These are phyloP conservation scores for Piaya cayana DNA, from an alignment of 2,113 vertebrate genomes.

Conservation along the genomic window DNA sequence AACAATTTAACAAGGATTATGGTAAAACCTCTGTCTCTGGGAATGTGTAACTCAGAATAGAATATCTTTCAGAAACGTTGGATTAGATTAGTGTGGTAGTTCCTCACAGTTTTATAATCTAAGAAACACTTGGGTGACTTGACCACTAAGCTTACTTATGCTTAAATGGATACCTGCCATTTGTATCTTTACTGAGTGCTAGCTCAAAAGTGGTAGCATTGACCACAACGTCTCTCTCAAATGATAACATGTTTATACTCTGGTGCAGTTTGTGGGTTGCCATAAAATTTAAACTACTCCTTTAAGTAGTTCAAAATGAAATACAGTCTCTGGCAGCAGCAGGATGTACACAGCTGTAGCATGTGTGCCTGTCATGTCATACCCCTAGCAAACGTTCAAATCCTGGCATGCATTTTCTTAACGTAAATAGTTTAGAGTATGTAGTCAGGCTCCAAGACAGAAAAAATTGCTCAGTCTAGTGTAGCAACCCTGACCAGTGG, in stretches of 20 bases:
- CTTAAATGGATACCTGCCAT: slow-evolving; percentile 1
- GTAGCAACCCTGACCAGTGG: slow-evolving; percentile 6
- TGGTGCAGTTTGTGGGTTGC: slow-evolving; percentile 35
- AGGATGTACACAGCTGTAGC: slow-evolving; percentile 53
- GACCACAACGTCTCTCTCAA: not conserved
- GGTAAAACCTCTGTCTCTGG: not conserved
- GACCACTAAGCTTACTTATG: not conserved
- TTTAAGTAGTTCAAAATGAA: slow-evolving; percentile 53
- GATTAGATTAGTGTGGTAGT: not conserved
- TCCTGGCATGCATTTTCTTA: slow-evolving; percentile 56
- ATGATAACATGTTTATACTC: slow-evolving; percentile 33
- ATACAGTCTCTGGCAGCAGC: slow-evolving; percentile 25
- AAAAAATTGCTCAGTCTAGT: slow-evolving; percentile 13
- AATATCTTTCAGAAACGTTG: not conserved
- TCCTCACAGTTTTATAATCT: slow-evolving; percentile 7
- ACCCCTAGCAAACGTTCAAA: slow-evolving; percentile 36
- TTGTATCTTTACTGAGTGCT: not conserved
- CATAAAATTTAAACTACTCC: slow-evolving; percentile 46
- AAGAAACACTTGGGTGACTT: not conserved
- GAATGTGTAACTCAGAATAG: not conserved
- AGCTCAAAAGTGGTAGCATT: not conserved
- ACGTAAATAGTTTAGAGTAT: slow-evolving; percentile 60
- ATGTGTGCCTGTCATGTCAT: slow-evolving; percentile 63
- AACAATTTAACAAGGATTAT: not conserved
- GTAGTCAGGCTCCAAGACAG: not conserved